These are phyloP conservation scores for Solenodon paradoxus DNA, from an alignment of 2,113 vertebrate genomes.

Conservation along the genomic window DNA sequence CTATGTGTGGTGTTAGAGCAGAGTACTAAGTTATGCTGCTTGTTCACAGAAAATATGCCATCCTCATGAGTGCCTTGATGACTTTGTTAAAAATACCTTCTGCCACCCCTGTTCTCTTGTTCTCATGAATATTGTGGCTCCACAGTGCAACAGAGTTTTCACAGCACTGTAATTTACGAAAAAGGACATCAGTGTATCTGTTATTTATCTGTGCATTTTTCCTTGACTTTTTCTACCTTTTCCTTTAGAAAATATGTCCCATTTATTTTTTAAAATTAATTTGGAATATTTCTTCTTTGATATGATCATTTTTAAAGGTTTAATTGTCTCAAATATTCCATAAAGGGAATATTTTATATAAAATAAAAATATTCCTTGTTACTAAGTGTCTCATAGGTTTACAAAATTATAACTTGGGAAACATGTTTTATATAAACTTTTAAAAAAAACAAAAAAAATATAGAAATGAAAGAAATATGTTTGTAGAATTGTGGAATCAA, in stretches of 20 bases:
- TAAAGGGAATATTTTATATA: not conserved
- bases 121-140: not conserved
- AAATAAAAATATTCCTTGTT: not conserved
- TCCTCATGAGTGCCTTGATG: conserved; percentile 62
- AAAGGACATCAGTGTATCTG: not conserved
- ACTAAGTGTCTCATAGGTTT: not conserved
- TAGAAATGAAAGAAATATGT: not conserved
- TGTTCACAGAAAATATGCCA: conserved; percentile 55
- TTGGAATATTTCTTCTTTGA: not conserved
- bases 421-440: not conserved
- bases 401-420: not conserved
- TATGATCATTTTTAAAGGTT: not conserved
- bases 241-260: not conserved
- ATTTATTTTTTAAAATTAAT: not conserved
- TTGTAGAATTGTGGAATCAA: not conserved
- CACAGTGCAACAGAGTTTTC: not conserved
- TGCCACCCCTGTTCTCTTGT: conserved; percentile 8
- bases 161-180: not conserved
- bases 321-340: not conserved
- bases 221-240: not conserved
- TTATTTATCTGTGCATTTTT: not conserved
- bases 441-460: not conserved
- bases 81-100: conserved; percentile 66
- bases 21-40: conserved; percentile 53
- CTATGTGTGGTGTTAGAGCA: conserved; percentile 5